Conservation (phyloP, 2,113 vertebrate genomes). For the Deroptyus accipitrinus region DNA sequence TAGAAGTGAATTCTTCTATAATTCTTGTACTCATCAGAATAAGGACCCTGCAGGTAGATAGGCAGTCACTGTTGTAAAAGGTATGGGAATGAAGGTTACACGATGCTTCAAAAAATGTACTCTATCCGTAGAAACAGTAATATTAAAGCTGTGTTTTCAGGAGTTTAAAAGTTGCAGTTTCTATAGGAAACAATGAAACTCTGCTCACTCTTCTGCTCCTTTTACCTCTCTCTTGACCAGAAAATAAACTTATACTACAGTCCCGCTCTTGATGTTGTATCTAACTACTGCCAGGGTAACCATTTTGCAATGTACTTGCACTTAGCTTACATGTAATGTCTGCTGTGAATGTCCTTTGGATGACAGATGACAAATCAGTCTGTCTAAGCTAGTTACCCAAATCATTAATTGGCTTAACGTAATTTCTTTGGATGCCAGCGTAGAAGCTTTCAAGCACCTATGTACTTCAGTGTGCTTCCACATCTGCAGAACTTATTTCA, state of each 20-base stretch:
- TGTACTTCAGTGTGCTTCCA: background rate
- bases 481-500: background rate
- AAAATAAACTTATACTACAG: background rate
- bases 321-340: background rate
- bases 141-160: background rate
- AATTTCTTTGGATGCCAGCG: fast-evolving
- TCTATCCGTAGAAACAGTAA: background rate
- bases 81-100: background rate
- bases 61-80: background rate
- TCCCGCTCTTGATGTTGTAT: background rate
- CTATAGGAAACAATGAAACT: background rate
- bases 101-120: fast-evolving
- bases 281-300: background rate
- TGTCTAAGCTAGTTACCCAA: background rate
- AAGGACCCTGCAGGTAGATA: background rate
- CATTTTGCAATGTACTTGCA: background rate
- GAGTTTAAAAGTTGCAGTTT: background rate
- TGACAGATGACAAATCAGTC: background rate
- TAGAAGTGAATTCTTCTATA: background rate
- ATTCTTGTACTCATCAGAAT: background rate
- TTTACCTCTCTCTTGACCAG: background rate
- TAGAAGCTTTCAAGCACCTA: background rate
- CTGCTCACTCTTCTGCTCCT: background rate
- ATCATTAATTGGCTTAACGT: background rate
- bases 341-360: background rate